Evolutionary conservation across 2,888 invertebrate species (phyloP), one percentile per base, ranked within the genome.

Genomic region (Syritta pipiens): DNA sequence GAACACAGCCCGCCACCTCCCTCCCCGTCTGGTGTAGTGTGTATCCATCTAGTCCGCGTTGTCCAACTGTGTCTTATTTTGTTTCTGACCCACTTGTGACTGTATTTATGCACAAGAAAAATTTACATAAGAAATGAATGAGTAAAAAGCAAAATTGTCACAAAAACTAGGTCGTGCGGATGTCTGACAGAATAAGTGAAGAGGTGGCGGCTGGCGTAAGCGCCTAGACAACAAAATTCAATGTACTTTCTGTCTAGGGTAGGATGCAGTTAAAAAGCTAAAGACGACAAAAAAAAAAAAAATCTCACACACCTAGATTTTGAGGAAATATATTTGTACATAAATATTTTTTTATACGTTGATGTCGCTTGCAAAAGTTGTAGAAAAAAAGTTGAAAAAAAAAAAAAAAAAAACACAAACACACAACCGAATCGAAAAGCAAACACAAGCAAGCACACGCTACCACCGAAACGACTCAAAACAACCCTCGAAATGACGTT

Each of bases 401-500:
- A 30, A 4, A 3, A 4, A 30, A 4, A 14, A 14, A 37, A 14
- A 28, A 28, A n/a, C 28, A 7, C 37, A 37, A 37, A 40, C 28
- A 55, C 55, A 32, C 55, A 55, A 6, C 22, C 22, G 4, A 19
- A 14, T 0, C 10, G 20, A 65, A 19, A 6, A 22, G 55, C 24
- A 17, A 9, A 40, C 44, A 19, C 48, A 65, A 10, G 40, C 40
- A 65, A 28, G n/a, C 5, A 44, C 12, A 49, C 32, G 28, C 44
- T 46, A 49, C 26, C 14, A 72, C 65, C 28, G 51, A 62, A 76
- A 69, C 55, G 48, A 67, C 67, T 79, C 67, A 79, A 79, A 85
- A 84, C 85, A 86, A 85, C 85, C 86, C 86, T 85, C 84, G 82
- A 85, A 84, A 85, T 85, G 85, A 86, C 85, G 85, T 86, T 85